Evolutionary conservation across 2,888 invertebrate species (phyloP).

Genomic region (Cecidostiba fungosa): DNA sequence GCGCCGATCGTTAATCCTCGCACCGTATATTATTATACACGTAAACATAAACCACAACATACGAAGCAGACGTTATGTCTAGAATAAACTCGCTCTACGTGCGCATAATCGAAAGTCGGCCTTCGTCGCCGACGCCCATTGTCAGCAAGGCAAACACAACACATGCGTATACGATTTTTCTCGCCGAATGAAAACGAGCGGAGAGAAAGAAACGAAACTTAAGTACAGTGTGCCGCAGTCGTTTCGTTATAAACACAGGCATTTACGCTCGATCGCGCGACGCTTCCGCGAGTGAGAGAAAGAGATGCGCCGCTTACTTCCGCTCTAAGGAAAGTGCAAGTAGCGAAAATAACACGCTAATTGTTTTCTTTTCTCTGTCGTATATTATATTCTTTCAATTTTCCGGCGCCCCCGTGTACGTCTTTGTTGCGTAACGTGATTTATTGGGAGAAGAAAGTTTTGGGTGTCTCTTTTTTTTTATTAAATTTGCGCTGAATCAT

Average conservation of each 20-base stretch:
- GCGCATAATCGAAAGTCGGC: background rate
- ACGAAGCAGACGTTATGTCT: background rate
- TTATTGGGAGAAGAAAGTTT: constrained; percentile 5
- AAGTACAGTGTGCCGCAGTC: constrained; percentile 14
- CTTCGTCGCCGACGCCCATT: background rate
- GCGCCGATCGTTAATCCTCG: constrained; percentile 20
- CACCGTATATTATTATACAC: background rate
- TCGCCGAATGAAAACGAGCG: constrained; percentile 32
- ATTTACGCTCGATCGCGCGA: constrained; percentile 31
- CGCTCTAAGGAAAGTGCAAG: constrained; percentile 28
- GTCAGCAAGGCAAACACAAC: constrained; percentile 1
- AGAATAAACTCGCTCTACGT: background rate
- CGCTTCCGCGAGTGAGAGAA: constrained; percentile 22
- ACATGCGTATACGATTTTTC: too few relatives aligned
- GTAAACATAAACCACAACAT: background rate
- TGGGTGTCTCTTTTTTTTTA: background rate
- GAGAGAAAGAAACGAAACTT: constrained; percentile 38
- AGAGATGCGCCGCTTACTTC: constrained; percentile 46
- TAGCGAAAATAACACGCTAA: background rate
- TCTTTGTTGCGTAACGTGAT: background rate
- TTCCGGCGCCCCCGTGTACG: background rate
- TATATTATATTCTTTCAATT: background rate
- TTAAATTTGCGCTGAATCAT: background rate
- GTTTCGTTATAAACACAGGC: constrained; percentile 35
- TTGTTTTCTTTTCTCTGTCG: background rate